Base-by-base conservation (phyloP, 1,140 invertebrate species). In the Brachionus asplanchnoidis region DNA sequence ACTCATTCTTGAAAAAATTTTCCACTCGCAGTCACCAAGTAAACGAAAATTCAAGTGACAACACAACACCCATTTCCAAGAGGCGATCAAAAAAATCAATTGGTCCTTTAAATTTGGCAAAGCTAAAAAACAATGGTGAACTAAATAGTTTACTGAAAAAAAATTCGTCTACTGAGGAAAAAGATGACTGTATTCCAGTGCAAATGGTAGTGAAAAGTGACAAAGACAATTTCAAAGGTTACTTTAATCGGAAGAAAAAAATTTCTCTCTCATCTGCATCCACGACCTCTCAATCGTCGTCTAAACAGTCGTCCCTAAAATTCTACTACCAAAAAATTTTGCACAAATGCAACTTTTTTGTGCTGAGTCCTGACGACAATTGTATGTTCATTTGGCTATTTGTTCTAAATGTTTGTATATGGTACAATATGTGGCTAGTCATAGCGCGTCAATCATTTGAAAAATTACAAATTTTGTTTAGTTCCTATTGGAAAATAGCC, bases 361-460 rank as follows among this genome's bases (percentile, higher is more conserved):
- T 97, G 23, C 93, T 97, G 85, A 96, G 97, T 90, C 95, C 96
- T 0, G 95, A 97, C 89, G 95, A 95, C 86, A 96, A 95, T 88
- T 95, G 96, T 88, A 96, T 96, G 91, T 97, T 96, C 90, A 95
- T 95, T 88, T 98, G 96, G 96, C 91, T 97, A 85, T 93, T 95
- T 91, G 88, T 96, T 26, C 91, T 97, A 85, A 96, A 95, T 17
- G 88, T 93, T 70, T 95, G 95, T 88, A 94, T 97, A 85, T 92
- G 97, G 28, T 97, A 98, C 90, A 97, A 98, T 90, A 91, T 96
- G 28, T 98, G 96, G 96, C 95, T 95, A 9, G 91, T 96, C 36
- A 97, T 98, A 86, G 95, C 97, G 26, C 91, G 96, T 20, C 95
- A 97, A 90, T 96, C 95, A 87, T 94, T 98, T 42, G 60, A 84